These are phyloP conservation scores for Ennomos fuscantarius DNA, from an alignment of 2,888 invertebrate species.

Conservation along the genomic window DNA sequence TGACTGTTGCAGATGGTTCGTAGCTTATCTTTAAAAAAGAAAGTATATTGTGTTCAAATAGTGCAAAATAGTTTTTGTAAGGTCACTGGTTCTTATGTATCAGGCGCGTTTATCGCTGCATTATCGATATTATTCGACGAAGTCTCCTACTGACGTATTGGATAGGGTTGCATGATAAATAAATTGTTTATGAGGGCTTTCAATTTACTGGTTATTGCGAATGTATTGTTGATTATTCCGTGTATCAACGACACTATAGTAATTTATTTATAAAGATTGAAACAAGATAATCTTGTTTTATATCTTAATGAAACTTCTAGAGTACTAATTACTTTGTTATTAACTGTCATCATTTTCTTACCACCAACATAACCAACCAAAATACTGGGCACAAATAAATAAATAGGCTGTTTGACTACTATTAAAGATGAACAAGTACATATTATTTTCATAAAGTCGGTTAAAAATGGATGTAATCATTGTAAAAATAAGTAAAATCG, in stretches of 20 bases:
- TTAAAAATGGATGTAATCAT: too few relatives aligned
- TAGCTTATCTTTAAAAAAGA: conserved; percentile 49
- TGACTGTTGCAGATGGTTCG: conserved; percentile 52
- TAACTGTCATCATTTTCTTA: too few relatives aligned
- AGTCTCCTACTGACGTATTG: conserved; percentile 19
- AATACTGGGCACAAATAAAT: too few relatives aligned
- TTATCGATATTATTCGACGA: conserved; percentile 16
- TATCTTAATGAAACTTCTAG: too few relatives aligned
- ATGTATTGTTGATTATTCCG: conserved; percentile 11
- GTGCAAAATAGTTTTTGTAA: conserved; percentile 38
- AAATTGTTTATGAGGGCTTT: conserved; percentile 20
- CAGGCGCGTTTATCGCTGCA: conserved; percentile 15
- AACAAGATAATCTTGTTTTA: too few relatives aligned
- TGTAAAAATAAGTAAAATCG: too few relatives aligned
- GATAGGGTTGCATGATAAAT: conserved; percentile 18
- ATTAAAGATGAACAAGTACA: too few relatives aligned
- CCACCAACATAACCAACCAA: too few relatives aligned
- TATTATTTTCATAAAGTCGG: too few relatives aligned
- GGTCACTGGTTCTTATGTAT: conserved; percentile 34
- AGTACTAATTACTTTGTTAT: too few relatives aligned
- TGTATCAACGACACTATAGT: conserved; percentile 2
- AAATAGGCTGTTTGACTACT: too few relatives aligned
- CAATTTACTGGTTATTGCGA: conserved; percentile 18
- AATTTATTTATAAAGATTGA: neutral
- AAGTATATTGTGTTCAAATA: conserved; percentile 42